phyloP scores from a whole-genome alignment of 2,888 invertebrate genomes.

The Bombyx huttoni region DNA sequence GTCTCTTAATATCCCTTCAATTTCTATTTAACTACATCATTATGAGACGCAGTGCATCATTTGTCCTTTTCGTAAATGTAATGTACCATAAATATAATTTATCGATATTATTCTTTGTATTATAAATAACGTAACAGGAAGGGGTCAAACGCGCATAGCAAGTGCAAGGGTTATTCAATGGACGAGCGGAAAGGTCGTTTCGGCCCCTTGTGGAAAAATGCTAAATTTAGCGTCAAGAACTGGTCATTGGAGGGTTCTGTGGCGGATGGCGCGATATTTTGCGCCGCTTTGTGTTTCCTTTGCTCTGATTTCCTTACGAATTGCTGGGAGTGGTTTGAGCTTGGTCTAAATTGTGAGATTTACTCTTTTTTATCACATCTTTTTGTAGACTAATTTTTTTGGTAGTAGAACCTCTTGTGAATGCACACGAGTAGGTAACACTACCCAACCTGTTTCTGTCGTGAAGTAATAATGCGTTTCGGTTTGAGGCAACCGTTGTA shows the following conservation, averaged over 20 bases:
- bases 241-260: slow-evolving; percentile 53
- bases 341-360: slow-evolving; percentile 16
- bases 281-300: slow-evolving; percentile 55
- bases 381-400: neutral
- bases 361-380: neutral
- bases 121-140: slow-evolving; percentile 53
- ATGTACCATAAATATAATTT: slow-evolving; percentile 57
- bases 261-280: slow-evolving; percentile 59
- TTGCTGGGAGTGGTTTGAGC: slow-evolving; percentile 24
- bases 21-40: neutral
- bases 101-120: slow-evolving; percentile 43
- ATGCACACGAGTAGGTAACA: too few relatives aligned
- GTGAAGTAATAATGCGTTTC: too few relatives aligned
- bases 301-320: slow-evolving; percentile 57
- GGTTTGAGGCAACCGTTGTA: too few relatives aligned
- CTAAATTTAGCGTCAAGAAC: slow-evolving; percentile 48
- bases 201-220: slow-evolving; percentile 26
- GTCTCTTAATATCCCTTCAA: neutral
- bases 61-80: slow-evolving; percentile 16
- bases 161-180: slow-evolving; percentile 38
- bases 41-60: neutral
- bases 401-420: too few relatives aligned
- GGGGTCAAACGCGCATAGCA: slow-evolving; percentile 51
- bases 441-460: too few relatives aligned
- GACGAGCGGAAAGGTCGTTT: slow-evolving; percentile 39